Evolutionary conservation across 2,113 vertebrate genomes (phyloP).

Genomic region (Peromyscus maniculatus): DNA sequence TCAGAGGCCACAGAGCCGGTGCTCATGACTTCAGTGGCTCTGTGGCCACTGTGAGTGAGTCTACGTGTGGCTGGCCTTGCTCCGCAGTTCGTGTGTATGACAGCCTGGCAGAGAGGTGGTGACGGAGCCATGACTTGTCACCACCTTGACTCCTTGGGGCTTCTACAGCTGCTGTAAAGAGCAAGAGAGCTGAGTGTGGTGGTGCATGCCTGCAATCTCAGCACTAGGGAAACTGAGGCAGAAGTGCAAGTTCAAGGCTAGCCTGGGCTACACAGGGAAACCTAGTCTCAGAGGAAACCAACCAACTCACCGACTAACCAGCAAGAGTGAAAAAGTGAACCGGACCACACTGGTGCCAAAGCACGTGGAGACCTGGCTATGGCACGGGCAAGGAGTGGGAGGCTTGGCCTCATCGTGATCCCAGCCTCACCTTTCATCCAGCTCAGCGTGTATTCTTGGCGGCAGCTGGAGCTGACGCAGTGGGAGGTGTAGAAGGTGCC

Average conservation of each 20-base stretch:
- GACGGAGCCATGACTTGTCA: accelerated
- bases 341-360: background rate
- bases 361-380: background rate
- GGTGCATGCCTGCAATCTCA: background rate
- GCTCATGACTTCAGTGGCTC: background rate
- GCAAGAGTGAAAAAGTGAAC: background rate
- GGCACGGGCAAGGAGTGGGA: background rate
- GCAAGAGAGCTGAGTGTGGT: background rate
- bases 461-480: constrained; percentile 90
- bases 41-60: accelerated
- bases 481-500: constrained; percentile 95
- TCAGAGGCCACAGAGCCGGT: background rate
- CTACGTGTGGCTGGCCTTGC: background rate
- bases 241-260: background rate
- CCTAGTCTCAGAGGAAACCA: background rate
- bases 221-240: background rate
- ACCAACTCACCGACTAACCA: too few species aligned
- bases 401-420: accelerated
- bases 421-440: constrained; percentile 95
- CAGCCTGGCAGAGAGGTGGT: background rate
- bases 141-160: background rate
- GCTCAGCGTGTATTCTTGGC: constrained; percentile 88
- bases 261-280: background rate
- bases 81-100: background rate
- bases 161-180: background rate